Conservation (phyloP, 2,113 vertebrate genomes). For the Chloropsis cyanopogon region DNA sequence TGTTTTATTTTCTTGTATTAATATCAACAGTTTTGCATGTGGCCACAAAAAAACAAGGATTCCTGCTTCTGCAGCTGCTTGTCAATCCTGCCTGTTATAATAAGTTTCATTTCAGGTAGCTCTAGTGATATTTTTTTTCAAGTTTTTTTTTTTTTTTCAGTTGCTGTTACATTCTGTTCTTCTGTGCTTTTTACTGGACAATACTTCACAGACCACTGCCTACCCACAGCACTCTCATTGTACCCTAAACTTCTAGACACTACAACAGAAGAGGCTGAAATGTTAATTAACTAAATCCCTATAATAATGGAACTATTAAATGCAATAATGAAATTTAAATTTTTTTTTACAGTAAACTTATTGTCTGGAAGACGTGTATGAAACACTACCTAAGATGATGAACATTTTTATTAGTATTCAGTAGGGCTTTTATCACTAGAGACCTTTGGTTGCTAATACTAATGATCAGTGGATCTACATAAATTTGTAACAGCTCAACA, state of each 20-base stretch:
- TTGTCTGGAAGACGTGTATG: neutral
- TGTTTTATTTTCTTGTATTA: neutral
- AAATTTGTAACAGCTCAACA: neutral
- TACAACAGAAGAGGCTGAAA: neutral
- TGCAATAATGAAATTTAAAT: neutral
- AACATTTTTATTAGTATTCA: neutral
- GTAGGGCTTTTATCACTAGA: neutral
- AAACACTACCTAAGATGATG: neutral
- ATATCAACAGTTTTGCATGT: neutral
- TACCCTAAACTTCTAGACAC: neutral
- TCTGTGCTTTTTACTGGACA: neutral
- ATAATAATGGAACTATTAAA: neutral
- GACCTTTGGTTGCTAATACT: neutral
- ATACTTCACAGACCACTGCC: neutral
- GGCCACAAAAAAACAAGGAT: neutral
- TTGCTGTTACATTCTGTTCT: neutral
- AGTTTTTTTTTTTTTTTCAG: neutral
- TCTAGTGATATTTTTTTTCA: neutral
- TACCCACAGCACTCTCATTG: neutral
- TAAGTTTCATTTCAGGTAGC: neutral
- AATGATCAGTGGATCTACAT: neutral
- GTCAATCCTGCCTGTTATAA: neutral
- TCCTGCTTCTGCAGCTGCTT: neutral
- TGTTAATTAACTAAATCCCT: neutral
- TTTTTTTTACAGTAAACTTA: neutral